Base-by-base conservation (phyloP, 2,797 vertebrate genomes). In the Alectoris magna region DNA sequence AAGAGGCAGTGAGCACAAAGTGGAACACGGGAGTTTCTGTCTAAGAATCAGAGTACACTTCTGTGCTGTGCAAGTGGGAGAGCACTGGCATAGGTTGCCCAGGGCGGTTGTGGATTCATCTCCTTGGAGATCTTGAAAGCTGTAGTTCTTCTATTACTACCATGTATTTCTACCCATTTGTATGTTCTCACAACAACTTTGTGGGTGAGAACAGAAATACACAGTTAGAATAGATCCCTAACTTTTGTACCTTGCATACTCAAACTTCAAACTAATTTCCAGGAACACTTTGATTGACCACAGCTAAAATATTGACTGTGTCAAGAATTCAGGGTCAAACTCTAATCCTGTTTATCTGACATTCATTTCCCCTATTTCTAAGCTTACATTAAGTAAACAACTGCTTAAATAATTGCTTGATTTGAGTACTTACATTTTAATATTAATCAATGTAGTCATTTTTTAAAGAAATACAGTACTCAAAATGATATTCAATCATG, bases 371-470 rank as follows among this genome's bases (percentile, higher is more conserved):
- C 60, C 81, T 90, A 64, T 70, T 91, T 91, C 48, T 74, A 78
- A 85, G 56, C 44, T 90, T 56, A 60, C 29, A 82, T 84, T 62
- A 76, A 76, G 68, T 74, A 69, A 93, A 92, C 90, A 96, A 75
- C n/a, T 82, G n/a, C 81, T 84, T 83, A 96, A 94, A 88, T 95
- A 89, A 94, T 87, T 94, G 49, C 75, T 93, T 77, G 67, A 91
- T 91, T 85, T 11, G 8, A 95, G 90, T 62, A 69, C 59, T 88
- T 89, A 75, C 11, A 56, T 80, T 92, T 96, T 87, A 84, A 80
- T 90, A 96, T 78, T 81, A 77, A 94, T 83, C 14, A 81, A 84
- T 80, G 60, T 38, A 70, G 69, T 43, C 2, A 83, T 88, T 94
- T 95, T 74, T 74, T 88, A 24, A 93, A 94, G 78, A 94, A 96